Base-by-base conservation (phyloP, 2,113 vertebrate species). In the Aythya baeri region DNA sequence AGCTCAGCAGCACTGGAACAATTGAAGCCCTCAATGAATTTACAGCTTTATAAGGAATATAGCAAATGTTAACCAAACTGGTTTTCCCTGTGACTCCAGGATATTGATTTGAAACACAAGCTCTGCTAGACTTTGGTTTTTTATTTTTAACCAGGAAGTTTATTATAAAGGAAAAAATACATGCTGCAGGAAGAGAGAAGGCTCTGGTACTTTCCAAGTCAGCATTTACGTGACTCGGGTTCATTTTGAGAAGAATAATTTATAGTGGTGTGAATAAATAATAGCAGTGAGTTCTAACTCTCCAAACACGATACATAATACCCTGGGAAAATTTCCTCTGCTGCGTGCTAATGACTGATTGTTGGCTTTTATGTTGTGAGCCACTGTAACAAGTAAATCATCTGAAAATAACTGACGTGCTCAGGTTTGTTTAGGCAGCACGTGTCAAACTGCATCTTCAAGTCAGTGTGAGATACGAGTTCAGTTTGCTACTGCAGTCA, bases 221-320 rank as follows among this genome's bases (percentile, higher is more conserved):
- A 97, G 94, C 95, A 50, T 93, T 97, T 97, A 96, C 17, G 31
- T 97, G 97, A 97, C 97, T 97, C 25, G 18, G 82, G 88, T 97
- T 97, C 87, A 96, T 95, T 97, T 86, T 74, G 83, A 94, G 92
- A 59, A 92, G 91, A 97, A 97, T 97, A 97, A 97, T 97, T 97
- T 97, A 97, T 97, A 91, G 80, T 88, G 93, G 91, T 49, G 75
- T 96, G 92, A 97, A 97, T 98, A 98, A 98, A 97, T 97, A 96
- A 96, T 91, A 94, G 63, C 17, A 46, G 52, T 61, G 94, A 94
- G 49, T 97, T 98, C 66, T 97, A 81, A 88, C 83, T 94, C 85
- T 97, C 97, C 94, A 96, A 97, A 97, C 82, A 95, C 7, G 34
- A 95, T 92, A 91, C 63, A 91, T 95, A 96, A 96, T 91, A 96